phyloP scores from a whole-genome alignment of 2,113 vertebrate genomes.

The Catharus fuscescens region DNA sequence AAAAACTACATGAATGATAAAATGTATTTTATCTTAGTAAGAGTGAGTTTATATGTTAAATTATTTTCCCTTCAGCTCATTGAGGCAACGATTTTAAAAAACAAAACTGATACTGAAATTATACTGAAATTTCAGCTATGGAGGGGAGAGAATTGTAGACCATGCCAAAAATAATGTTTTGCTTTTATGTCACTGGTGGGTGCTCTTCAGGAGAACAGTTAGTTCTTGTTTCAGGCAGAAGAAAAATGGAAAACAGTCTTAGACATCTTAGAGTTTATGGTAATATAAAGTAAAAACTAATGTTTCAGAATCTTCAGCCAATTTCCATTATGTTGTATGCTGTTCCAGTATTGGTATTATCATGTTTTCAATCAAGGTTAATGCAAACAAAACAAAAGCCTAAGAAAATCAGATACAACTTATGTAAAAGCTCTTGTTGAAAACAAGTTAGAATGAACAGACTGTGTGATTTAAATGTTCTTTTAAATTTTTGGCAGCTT shows the following conservation, averaged over 20 bases:
- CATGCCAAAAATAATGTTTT: background rate
- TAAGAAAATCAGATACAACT: background rate
- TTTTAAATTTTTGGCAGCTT: slow-evolving; percentile 8
- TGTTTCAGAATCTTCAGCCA: background rate
- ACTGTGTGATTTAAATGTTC: slow-evolving; percentile 11
- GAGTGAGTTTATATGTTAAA: background rate
- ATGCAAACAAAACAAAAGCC: background rate
- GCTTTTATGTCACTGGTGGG: background rate
- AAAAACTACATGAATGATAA: background rate
- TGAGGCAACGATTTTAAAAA: background rate
- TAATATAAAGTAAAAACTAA: background rate
- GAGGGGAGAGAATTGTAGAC: background rate
- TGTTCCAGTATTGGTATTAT: background rate
- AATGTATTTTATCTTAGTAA: background rate
- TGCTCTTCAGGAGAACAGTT: background rate
- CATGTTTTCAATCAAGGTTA: background rate
- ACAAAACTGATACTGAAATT: background rate
- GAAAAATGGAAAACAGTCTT: background rate
- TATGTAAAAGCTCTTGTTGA: background rate
- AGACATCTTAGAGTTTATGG: background rate
- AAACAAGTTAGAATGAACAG: background rate
- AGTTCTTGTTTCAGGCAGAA: background rate
- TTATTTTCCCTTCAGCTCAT: background rate
- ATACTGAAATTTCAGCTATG: background rate
- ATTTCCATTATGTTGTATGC: background rate